Conservation (phyloP, 2,113 vertebrate species). For the Melanocharis versteri region DNA sequence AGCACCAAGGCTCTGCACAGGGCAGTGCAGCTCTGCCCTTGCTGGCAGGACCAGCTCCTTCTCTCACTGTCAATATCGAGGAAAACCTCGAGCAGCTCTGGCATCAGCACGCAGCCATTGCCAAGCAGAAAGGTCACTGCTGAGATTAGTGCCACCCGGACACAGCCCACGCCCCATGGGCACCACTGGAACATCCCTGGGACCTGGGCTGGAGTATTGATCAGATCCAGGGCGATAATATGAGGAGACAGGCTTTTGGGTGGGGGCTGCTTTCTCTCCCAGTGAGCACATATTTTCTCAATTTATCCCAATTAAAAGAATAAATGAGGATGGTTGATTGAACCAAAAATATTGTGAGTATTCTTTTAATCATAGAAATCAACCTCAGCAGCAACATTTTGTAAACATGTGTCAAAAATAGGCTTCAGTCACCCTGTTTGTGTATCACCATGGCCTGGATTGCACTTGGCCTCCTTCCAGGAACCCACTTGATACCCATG, state of each 20-base stretch:
- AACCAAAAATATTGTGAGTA: not conserved
- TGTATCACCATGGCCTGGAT: not conserved
- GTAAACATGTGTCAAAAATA: not conserved
- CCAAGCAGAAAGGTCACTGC: not conserved
- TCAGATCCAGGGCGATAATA: not conserved
- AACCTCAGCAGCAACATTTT: not conserved
- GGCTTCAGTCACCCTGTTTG: not conserved
- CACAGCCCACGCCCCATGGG: not conserved
- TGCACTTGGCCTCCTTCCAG: not conserved
- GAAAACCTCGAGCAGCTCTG: not conserved
- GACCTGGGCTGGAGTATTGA: not conserved
- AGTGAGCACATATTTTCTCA: fast-evolving
- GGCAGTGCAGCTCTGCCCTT: not conserved
- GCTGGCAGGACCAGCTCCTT: not conserved
- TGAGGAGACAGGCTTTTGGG: not conserved
- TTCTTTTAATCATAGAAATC: not conserved
- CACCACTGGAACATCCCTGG: not conserved
- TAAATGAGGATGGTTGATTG: not conserved
- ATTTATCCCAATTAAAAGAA: not conserved
- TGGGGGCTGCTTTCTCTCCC: not conserved
- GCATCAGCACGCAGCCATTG: not conserved
- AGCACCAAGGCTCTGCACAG: not conserved
- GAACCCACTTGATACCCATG: not conserved
- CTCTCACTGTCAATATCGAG: fast-evolving
- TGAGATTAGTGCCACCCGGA: fast-evolving